Evolutionary conservation across 2,797 vertebrate genomes (phyloP), one percentile per base, ranked within the genome.

Genomic region (Poeciliopsis paucimaculata): DNA sequence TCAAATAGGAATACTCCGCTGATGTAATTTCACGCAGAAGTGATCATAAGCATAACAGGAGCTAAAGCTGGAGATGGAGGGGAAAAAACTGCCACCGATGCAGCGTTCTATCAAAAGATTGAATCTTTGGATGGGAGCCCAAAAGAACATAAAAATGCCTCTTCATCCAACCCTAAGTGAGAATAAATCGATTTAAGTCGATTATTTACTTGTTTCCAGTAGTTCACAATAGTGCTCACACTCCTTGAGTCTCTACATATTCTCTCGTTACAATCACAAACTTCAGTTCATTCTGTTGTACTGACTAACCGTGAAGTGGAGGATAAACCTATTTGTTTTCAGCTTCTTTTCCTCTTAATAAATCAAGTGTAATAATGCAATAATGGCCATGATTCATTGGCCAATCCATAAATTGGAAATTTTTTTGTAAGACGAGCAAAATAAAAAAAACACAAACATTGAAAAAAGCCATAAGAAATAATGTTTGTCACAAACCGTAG

Each of bases 11-110:
- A 45, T 2, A 4, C 13, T 1, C 9, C 55, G 79, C 84, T 90
- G 78, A 92, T 91, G 60, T 76, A 66, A 92, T 93, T 93, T 88
- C 77, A 81, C 81, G 81, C 73, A 81, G 79, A 88, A 81, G 76
- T 72, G 80, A 45, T 71, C 49, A 71, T 55, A 81, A 77, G 71
- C 55, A 53, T 39, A 62, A 71, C 36, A 34, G 46, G 36, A 66
- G 36, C 55, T n/a, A 62, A 46, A 34, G 28, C 55, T 62, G 43
- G 8, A 68, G 23, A 23, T 49, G 2, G n/a, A 4, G 26, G 55
- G n/a, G 28, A 31, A 18, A n/a, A 20, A 70, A 51, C 46, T 45
- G 39, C 8, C 12, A 12, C 51, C 11, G 7, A 72, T 16, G 41
- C 51, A 60, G 39, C 39, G 1, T 43, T 51, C 10, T 28, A 45